These are phyloP conservation scores for Acholoe squamosa DNA, from an alignment of 2,888 invertebrate species.

Conservation along the genomic window DNA sequence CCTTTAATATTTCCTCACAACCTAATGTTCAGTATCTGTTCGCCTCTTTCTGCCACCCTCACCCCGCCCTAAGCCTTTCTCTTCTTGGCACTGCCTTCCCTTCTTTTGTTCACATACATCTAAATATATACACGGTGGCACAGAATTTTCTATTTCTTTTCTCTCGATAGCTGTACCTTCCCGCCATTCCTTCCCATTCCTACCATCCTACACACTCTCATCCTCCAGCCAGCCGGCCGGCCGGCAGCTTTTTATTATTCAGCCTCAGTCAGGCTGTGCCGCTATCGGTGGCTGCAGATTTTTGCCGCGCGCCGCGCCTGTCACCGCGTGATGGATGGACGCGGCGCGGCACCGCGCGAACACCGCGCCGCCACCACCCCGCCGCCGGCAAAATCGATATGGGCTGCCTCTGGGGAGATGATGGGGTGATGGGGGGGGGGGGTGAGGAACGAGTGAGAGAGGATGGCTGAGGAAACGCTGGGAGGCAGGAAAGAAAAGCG, in stretches of 20 bases:
- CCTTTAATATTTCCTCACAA: too few relatives aligned
- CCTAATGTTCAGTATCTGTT: too few relatives aligned
- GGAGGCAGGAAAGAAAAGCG: not conserved
- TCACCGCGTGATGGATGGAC: constrained; percentile 48
- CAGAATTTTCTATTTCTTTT: too few relatives aligned
- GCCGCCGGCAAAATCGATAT: constrained; percentile 45
- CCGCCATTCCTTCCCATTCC: not conserved
- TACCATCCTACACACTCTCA: not conserved
- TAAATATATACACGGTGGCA: too few relatives aligned
- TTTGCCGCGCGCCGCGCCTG: constrained; percentile 42
- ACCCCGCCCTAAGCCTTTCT: too few relatives aligned
- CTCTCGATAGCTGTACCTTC: too few relatives aligned
- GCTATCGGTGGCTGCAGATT: constrained; percentile 48
- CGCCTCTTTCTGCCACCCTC: too few relatives aligned
- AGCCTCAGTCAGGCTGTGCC: not conserved
- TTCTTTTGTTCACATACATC: too few relatives aligned
- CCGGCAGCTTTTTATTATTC: constrained; percentile 30
- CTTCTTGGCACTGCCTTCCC: too few relatives aligned
- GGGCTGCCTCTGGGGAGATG: constrained; percentile 6
- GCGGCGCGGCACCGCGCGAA: constrained; percentile 23
- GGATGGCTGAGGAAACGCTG: not conserved
- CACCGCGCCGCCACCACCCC: not conserved
- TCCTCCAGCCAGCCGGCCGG: not conserved
- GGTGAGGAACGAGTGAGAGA: too few relatives aligned
- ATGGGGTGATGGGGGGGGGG: not conserved